Evolutionary conservation across 2,797 vertebrate species (phyloP).

Genomic region (Acanthurus tractus): DNA sequence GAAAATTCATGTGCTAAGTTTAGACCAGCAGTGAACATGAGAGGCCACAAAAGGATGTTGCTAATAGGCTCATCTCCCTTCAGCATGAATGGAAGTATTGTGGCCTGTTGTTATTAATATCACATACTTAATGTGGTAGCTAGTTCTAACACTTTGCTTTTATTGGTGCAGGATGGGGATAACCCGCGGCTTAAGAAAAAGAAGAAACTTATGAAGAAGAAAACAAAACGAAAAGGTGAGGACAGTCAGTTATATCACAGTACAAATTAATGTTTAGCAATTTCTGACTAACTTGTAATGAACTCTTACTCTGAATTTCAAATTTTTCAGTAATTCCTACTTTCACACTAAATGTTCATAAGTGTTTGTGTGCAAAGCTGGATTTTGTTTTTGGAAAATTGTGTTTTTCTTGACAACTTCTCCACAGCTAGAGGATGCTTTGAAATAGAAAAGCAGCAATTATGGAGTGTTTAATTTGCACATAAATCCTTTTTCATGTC

Average conservation of each 20-base stretch:
- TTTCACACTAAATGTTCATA: neutral
- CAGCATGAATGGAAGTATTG: constrained; percentile 32
- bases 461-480: neutral
- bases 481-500: neutral
- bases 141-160: constrained; percentile 3
- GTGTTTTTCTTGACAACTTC: too few species aligned
- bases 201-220: constrained; percentile 87
- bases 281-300: neutral
- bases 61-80: constrained; percentile 11
- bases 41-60: constrained; percentile 14
- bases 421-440: neutral
- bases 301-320: neutral
- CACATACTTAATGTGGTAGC: neutral
- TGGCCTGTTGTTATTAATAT: constrained; percentile 17
- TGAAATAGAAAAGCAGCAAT: neutral
- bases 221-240: constrained; percentile 84
- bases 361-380: too few species aligned
- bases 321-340: too few species aligned
- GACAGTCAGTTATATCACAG: neutral
- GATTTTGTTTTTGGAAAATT: too few species aligned
- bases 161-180: constrained; percentile 70
- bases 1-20: constrained; percentile 38
- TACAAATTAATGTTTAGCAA: neutral
- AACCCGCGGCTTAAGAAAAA: constrained; percentile 80
- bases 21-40: constrained; percentile 5